Percentiles rank a stretch among this genome's conserved stretches.
Conservation (phyloP, 2,888 invertebrate species). For the Epirrhoe tristata region DNA sequence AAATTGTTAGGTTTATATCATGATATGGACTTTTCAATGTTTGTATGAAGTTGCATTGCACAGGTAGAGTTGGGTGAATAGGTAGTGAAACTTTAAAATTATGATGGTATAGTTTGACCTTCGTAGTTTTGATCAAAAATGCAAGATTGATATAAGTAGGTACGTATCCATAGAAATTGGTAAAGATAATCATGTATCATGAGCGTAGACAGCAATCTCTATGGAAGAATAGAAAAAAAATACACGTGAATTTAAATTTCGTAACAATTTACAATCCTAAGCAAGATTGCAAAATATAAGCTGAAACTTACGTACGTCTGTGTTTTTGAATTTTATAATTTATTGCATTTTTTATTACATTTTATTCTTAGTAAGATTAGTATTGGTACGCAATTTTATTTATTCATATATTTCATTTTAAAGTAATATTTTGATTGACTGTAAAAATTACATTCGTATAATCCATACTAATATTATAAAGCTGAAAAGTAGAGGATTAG, state of each 20-base stretch:
- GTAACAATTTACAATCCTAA: neutral
- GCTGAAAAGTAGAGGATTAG: too few species aligned
- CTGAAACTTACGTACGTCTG: too few species aligned
- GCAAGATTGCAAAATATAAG: too few species aligned
- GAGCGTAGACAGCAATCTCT: neutral
- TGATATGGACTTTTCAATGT: neutral
- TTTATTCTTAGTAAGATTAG: too few species aligned
- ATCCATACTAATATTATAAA: too few species aligned
- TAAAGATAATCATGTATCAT: neutral
- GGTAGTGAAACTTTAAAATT: constrained; percentile 15
- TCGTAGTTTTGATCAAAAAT: neutral
- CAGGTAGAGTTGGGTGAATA: neutral
- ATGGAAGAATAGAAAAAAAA: neutral
- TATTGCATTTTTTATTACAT: too few species aligned
- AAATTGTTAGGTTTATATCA: neutral
- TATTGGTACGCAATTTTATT: too few species aligned
- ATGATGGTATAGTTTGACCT: constrained; percentile 7
- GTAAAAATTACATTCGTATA: too few species aligned
- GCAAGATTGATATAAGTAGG: neutral
- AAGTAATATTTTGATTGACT: too few species aligned
- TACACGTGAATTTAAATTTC: neutral
- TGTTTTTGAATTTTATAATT: too few species aligned
- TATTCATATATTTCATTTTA: too few species aligned
- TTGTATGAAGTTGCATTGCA: neutral
- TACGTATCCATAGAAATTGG: neutral